Conservation (phyloP, 1,140 invertebrate genomes). For the Euwallacea fornicatus region DNA sequence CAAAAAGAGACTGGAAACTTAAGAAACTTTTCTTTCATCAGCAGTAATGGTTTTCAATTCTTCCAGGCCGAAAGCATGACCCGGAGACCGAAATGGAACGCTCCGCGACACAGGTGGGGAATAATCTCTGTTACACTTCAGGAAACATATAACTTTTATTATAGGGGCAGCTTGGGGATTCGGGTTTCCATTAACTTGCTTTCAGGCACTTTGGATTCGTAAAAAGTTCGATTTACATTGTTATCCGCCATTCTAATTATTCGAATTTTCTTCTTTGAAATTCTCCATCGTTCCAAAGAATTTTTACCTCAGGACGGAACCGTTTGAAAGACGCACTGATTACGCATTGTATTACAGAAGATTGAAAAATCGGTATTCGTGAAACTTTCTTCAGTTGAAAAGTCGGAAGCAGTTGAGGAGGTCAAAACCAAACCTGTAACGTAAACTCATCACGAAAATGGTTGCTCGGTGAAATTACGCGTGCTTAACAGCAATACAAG, state of each 20-base stretch:
- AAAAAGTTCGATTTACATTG: conserved; percentile 37
- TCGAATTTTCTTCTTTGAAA: no score
- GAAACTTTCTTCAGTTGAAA: no score
- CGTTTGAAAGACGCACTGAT: no score
- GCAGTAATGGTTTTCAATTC: conserved; percentile 54
- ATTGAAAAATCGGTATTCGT: no score
- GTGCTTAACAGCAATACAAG: no score
- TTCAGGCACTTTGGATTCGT: conserved; percentile 32
- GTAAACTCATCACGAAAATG: no score
- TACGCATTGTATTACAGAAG: no score
- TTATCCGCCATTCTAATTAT: conserved; percentile 28
- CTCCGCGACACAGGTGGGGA: conserved; percentile 38
- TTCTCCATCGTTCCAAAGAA: no score
- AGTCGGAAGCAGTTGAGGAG: no score
- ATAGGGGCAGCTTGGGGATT: conserved; percentile 23
- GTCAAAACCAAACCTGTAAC: no score
- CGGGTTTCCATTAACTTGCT: conserved; percentile 30
- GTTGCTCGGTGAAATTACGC: no score
- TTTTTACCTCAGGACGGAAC: no score
- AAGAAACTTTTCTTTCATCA: conserved; percentile 54
- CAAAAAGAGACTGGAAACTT: conserved; percentile 49
- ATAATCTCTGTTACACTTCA: conserved; percentile 40
- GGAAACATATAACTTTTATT: conserved; percentile 41
- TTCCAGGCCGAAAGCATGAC: conserved; percentile 51
- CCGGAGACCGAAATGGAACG: conserved; percentile 44